Conservation (phyloP, 2,888 invertebrate species). For the Hyppa rectilinea region DNA sequence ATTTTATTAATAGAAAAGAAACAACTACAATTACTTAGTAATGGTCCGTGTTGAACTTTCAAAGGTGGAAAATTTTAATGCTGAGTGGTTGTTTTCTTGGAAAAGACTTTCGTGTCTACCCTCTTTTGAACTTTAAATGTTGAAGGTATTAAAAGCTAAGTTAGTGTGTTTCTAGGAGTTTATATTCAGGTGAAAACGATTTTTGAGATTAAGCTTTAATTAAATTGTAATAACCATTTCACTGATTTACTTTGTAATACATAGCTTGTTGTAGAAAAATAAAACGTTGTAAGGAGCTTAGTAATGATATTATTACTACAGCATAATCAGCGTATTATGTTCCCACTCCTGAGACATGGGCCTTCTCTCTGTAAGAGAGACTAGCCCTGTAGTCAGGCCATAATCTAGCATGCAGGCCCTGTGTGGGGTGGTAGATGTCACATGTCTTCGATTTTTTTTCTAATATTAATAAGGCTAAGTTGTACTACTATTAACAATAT, state of each 20-base stretch:
- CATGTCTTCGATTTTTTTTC: too few relatives aligned
- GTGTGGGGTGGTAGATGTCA: too few relatives aligned
- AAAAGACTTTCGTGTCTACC: constrained; percentile 11
- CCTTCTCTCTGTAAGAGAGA: too few relatives aligned
- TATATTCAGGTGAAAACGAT: constrained; percentile 2
- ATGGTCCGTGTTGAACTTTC: not conserved
- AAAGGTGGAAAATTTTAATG: constrained; percentile 21
- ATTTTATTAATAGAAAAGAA: not conserved
- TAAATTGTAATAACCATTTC: not conserved
- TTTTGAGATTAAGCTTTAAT: not conserved
- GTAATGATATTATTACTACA: not conserved
- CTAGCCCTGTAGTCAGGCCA: too few relatives aligned
- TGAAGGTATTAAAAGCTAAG: constrained; percentile 19
- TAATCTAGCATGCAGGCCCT: too few relatives aligned
- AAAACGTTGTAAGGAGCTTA: not conserved
- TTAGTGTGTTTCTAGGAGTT: constrained; percentile 22
- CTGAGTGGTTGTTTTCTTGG: constrained; percentile 10
- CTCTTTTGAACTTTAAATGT: constrained; percentile 5
- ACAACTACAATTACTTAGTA: not conserved
- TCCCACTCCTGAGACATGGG: too few relatives aligned
- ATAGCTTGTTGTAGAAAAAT: not conserved
- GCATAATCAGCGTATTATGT: too few relatives aligned
- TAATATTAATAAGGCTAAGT: too few relatives aligned
- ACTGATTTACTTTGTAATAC: not conserved
- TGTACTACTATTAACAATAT: too few relatives aligned